Evolutionary conservation across 2,888 invertebrate species (phyloP), one percentile per base, ranked within the genome.

Genomic region (Dorcus hopei): DNA sequence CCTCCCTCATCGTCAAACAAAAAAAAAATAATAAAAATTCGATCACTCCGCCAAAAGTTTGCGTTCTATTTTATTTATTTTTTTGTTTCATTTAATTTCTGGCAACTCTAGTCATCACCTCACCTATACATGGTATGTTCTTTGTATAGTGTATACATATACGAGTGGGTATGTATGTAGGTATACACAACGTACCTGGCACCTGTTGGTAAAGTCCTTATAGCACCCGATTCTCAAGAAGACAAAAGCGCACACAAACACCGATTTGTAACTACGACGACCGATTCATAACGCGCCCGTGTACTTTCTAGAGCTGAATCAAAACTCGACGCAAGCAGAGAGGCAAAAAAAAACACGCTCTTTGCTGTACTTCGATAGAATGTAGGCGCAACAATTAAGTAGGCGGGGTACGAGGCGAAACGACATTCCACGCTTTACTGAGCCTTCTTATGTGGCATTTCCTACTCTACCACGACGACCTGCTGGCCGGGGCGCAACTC

Each of bases 401-500:
- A 54, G 70, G 72, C 66, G 70, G 67, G 70, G 70, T 68, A 62
- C 69, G 71, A 69, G 71, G 70, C 65, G 63, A 62, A 60, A 57
- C 65, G 61, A 67, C 72, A 73, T 73, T 73, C 73, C 73, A 65
- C 58, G 58, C 64, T 54, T 66, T 64, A 67, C 56, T 40, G 59
- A 59, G 51, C 50, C 55, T 52, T 66, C 59, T 59, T 67, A 65
- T 42, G 42, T 45, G 9, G 14, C 23, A 45, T 45, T 45, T 45
- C 26, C 26, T 33, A 33, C 42, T 42, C 49, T 33, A 49, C 33
- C 14, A n/a, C n/a, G 23, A 45, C 19, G 11, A 45, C 16, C n/a
- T 45, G 45, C 19, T 19, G 19, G 19, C 19, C 19, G 19, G 19
- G 19, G 19, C 19, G 19, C 26, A 33, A 33, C 26, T 33, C 26